Evolutionary conservation across 1,140 invertebrate genomes (phyloP), one percentile per base, ranked within the genome.

Genomic region (Bombus vancouverensis): DNA sequence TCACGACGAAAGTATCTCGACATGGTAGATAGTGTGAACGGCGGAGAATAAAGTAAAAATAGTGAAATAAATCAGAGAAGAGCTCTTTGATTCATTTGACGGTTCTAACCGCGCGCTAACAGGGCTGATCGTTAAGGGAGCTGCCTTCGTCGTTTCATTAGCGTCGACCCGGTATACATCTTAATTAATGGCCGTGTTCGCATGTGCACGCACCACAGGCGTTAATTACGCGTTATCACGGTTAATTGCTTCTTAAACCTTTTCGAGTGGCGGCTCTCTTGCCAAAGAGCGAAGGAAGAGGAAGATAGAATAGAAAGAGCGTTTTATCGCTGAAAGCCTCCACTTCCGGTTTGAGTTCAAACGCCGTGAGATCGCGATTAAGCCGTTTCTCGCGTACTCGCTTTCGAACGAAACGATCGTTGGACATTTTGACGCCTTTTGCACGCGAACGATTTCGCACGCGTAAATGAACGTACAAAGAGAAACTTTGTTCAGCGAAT

Each of bases 141-240:
- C 32, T 12, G 34, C 28, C 68, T 85, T 80, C 65, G 80, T 62
- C 68, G 83, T 72, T 85, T 68, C 77, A 80, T 85, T 85, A 80
- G 68, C 65, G 47, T 53, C 68, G 3, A 77, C 32, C 15, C 5
- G 37, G 42, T 80, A 65, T 73, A 80, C 77, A 53, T 85, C 80
- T 85, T 85, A 80, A 85, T 85, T 85, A 80, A 80, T 73, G 15
- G 32, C 10, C 32, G 39, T 42, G 71, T 84, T 79, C 82, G 76
- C 57, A 44, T 3, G 66, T 28, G 53, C 39, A 39, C 68, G 39
- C 34, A 68, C 28, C n/a, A 22, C 62, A 37, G 15, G 87, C 74
- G 83, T 89, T 89, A 86, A 89, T 89, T 89, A 77, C 85, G 81
- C 80, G 83, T 89, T 90, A 91, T 90, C 88, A 59, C 74, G 57